Conservation (phyloP, 2,797 vertebrate genomes). For the Cossypha niveicapilla region DNA sequence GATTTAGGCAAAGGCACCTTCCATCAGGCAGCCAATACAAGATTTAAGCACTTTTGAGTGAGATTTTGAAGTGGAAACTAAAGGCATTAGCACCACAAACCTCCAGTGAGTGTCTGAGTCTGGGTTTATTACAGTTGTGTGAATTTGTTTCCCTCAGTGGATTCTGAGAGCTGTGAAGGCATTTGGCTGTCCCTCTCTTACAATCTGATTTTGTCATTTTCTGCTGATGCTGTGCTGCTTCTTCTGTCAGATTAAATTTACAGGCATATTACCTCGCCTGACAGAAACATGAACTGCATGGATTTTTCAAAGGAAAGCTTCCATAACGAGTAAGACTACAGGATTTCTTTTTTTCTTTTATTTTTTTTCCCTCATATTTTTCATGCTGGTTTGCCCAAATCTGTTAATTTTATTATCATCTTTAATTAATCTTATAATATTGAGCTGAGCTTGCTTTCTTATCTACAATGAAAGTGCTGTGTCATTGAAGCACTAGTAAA, state of each 20-base stretch:
- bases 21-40: neutral
- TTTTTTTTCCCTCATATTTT: neutral
- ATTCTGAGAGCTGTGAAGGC: conserved; percentile 6
- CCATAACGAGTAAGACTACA: neutral
- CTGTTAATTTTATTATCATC: conserved; percentile 19
- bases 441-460: neutral
- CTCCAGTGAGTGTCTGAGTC: neutral
- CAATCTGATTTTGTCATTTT: conserved; percentile 55
- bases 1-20: neutral
- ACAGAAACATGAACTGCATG: conserved; percentile 42
- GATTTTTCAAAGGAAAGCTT: conserved; percentile 54
- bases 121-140: conserved; percentile 22
- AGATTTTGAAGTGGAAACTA: conserved; percentile 18
- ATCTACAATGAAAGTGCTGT: neutral
- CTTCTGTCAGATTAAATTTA: conserved; percentile 60
- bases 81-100: conserved; percentile 23
- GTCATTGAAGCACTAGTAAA: neutral
- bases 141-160: conserved; percentile 23
- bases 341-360: neutral
- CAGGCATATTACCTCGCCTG: conserved; percentile 16
- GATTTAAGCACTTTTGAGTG: neutral
- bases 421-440: neutral
- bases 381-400: neutral
- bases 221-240: conserved; percentile 40
- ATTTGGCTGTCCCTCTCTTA: conserved; percentile 12